Evolutionary conservation across 35 echinoderm and acorn worm species (phyloP).

Genomic region (Diadema setosum): DNA sequence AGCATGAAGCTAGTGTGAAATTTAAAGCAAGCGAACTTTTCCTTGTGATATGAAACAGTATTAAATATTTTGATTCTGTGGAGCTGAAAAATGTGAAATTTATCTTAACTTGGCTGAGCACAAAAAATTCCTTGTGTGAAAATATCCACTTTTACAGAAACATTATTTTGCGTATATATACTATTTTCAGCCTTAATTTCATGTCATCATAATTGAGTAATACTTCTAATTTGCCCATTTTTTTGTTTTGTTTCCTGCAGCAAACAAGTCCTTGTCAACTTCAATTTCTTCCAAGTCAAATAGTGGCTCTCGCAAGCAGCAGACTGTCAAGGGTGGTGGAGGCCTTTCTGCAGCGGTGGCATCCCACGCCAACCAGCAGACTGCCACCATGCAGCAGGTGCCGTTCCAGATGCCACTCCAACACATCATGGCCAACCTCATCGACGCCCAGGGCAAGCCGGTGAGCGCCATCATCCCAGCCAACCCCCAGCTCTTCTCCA

Average conservation of each 20-base stretch:
- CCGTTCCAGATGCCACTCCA: slow-evolving; percentile 42
- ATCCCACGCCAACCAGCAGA: slow-evolving; percentile 2
- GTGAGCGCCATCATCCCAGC: slow-evolving; percentile 50
- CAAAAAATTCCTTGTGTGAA: too few species aligned
- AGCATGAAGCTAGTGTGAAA: too few species aligned
- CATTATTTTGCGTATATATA: too few species aligned
- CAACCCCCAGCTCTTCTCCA: slow-evolving; percentile 34
- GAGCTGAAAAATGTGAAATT: too few species aligned
- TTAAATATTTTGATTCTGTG: too few species aligned
- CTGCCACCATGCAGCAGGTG: neutral
- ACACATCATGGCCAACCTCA: slow-evolving; percentile 63
- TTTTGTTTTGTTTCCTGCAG: slow-evolving; percentile 18
- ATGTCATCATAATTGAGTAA: too few species aligned
- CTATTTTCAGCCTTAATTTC: too few species aligned
- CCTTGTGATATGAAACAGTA: too few species aligned
- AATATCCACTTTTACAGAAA: too few species aligned
- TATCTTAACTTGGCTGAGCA: too few species aligned
- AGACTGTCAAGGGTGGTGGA: neutral
- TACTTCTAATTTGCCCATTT: too few species aligned
- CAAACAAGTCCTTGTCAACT: slow-evolving; percentile 39
- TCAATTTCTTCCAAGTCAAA: slow-evolving; percentile 53
- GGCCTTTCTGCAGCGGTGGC: neutral
- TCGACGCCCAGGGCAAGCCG: slow-evolving; percentile 69
- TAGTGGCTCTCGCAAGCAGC: slow-evolving; percentile 38
- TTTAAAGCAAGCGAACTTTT: too few species aligned